Evolutionary conservation across 2,113 vertebrate genomes (phyloP).

Genomic region (Tachycineta bicolor): DNA sequence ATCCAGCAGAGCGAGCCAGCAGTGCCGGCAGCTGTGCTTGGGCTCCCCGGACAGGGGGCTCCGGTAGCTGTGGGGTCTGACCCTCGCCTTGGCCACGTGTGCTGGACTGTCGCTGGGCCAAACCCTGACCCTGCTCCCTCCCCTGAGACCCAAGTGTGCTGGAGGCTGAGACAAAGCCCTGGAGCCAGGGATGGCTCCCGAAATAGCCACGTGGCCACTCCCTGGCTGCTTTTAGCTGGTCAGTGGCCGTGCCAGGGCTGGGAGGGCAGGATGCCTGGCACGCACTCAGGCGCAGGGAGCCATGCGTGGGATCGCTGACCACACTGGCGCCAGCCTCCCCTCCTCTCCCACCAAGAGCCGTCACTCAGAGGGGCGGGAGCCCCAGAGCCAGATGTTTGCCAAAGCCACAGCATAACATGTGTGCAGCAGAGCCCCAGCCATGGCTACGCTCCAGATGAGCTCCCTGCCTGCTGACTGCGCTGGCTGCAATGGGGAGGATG

Average conservation of each 20-base stretch:
- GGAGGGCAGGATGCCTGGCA: constrained; percentile 39
- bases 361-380: constrained; percentile 60
- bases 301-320: constrained; percentile 65
- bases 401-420: constrained; percentile 69
- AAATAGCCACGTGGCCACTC: constrained; percentile 45
- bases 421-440: constrained; percentile 49
- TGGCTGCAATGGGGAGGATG: background rate
- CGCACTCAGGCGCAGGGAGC: constrained; percentile 2
- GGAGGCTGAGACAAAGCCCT: background rate
- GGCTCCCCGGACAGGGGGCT: background rate
- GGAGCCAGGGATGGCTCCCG: constrained; percentile 7
- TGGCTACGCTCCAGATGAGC: constrained; percentile 60
- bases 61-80: background rate
- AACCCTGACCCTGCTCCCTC: background rate
- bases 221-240: constrained; percentile 1
- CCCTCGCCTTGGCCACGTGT: background rate
- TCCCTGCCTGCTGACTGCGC: constrained; percentile 28
- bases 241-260: constrained; percentile 44
- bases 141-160: background rate
- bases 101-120: background rate
- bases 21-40: background rate
- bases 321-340: constrained; percentile 71
- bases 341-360: constrained; percentile 60
- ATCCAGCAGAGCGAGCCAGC: fast-evolving
- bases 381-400: constrained; percentile 66